Base-by-base conservation (phyloP, 2,888 invertebrate species). In the Parnassius orleans region DNA sequence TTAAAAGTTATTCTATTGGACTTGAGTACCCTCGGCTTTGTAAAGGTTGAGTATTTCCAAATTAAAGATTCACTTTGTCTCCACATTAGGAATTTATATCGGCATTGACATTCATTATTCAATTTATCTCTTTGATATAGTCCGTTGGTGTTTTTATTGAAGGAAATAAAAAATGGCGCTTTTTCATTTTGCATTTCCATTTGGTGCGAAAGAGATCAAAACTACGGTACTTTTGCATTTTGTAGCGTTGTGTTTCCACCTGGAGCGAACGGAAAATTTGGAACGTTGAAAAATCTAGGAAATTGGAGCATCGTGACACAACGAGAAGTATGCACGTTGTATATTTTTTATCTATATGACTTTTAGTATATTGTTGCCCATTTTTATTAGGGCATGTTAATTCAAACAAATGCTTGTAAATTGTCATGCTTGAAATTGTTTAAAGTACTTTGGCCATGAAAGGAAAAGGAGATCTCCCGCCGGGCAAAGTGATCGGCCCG, bases 41-140 rank as follows among this genome's bases (percentile, higher is more conserved):
- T 48, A 33, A 60, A 44, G 53, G 48, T 57, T 24, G 61, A 62
- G 43, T 14, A 43, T 57, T 53, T 57, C 10, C 53, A 57, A 62
- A 62, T 62, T 62, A 62, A 57, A 62, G 62, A 57, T 57, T 62
- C 62, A 57, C 57, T 62, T 57, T 62, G 62, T 57, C 47, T 57
- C 57, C 43, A 57, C 62, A 53, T 53, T 48, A 48, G 19, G 43
- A 53, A 62, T 57, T 62, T 57, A 48, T 53, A 24, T 43, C 14
- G 14, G 33, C 50, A 42, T 24, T 43, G 41, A 11, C 47, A 15
- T 61, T 57, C 53, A 57, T 61, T 61, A 61, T 52, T 61, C 52
- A 41, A 57, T 56, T 61, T 55, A 47, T 55, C 44, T 46, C 60
- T 60, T 60, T 60, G 54, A 54, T 59, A 41, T 53, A 9, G 53